Evolutionary conservation across 2,888 invertebrate genomes (phyloP).

Genomic region (Oxystoma pomonae): DNA sequence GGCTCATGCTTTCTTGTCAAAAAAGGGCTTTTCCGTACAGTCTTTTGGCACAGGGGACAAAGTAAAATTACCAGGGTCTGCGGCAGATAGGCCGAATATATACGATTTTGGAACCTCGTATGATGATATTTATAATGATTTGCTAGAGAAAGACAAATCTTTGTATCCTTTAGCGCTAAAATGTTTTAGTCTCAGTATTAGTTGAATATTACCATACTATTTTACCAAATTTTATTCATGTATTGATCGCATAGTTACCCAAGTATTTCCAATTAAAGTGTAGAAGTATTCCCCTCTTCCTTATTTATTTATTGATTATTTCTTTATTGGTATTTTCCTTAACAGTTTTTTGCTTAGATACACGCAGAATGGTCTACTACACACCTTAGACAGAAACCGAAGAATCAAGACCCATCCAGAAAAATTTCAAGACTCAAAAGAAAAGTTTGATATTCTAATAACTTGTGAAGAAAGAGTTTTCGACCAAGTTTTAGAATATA

Average conservation of each 20-base stretch:
- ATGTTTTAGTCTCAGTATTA: too few relatives aligned
- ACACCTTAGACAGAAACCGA: conserved; percentile 96
- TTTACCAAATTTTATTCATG: too few relatives aligned
- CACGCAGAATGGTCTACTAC: conserved; percentile 95
- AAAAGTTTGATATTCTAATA: conserved; percentile 92
- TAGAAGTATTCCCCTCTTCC: too few relatives aligned
- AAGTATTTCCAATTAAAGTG: too few relatives aligned
- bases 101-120: conserved; percentile 96
- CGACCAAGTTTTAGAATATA: conserved; percentile 94
- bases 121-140: conserved; percentile 92
- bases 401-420: conserved; percentile 93
- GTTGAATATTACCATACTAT: too few relatives aligned
- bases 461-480: conserved; percentile 98
- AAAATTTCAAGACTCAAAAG: conserved; percentile 83
- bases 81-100: conserved; percentile 91
- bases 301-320: too few relatives aligned
- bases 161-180: conserved; percentile 59
- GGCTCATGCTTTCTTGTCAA: conserved; percentile 94
- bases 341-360: conserved; percentile 57
- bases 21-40: conserved; percentile 93
- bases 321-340: conserved; percentile 43
- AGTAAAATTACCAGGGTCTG: conserved; percentile 94
- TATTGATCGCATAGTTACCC: too few relatives aligned
- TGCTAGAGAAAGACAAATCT: conserved; percentile 83
- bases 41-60: conserved; percentile 93